These are phyloP conservation scores for Halichoerus grypus DNA, from an alignment of 2,113 vertebrate species.

Conservation along the genomic window DNA sequence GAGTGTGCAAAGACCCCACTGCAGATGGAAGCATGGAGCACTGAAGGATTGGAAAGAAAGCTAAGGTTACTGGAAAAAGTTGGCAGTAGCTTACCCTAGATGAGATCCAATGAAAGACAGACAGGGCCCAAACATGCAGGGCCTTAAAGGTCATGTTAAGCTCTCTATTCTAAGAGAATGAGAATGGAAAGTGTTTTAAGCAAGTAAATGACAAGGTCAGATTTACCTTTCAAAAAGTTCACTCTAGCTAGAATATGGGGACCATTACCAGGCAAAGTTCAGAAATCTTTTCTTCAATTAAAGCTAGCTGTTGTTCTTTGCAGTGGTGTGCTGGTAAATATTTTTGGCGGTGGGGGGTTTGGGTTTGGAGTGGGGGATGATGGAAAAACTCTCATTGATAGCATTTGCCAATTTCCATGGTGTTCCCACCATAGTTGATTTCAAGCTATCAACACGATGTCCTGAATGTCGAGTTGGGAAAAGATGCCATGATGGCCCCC, in stretches of 20 bases:
- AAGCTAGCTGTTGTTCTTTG: neutral
- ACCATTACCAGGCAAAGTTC: neutral
- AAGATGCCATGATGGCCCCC: neutral
- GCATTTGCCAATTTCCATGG: neutral
- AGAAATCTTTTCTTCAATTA: neutral
- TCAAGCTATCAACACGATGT: neutral
- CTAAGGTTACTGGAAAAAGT: neutral
- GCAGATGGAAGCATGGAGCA: neutral
- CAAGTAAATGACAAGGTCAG: neutral
- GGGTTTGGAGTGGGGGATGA: rapidly evolving
- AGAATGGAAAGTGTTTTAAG: neutral
- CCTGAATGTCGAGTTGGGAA: neutral
- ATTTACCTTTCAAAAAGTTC: neutral
- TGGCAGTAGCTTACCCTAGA: neutral
- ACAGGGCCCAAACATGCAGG: neutral
- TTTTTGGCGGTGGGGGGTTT: rapidly evolving
- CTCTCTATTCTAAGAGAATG: neutral
- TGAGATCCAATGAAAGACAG: neutral
- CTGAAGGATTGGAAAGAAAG: neutral
- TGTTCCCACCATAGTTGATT: neutral
- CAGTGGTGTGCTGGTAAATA: neutral
- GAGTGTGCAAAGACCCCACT: neutral
- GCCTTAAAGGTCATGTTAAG: neutral
- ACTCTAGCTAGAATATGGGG: neutral
- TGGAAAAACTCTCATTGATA: neutral